Evolutionary conservation across 2,113 vertebrate species (phyloP).

Genomic region (Bujurquina vittata): DNA sequence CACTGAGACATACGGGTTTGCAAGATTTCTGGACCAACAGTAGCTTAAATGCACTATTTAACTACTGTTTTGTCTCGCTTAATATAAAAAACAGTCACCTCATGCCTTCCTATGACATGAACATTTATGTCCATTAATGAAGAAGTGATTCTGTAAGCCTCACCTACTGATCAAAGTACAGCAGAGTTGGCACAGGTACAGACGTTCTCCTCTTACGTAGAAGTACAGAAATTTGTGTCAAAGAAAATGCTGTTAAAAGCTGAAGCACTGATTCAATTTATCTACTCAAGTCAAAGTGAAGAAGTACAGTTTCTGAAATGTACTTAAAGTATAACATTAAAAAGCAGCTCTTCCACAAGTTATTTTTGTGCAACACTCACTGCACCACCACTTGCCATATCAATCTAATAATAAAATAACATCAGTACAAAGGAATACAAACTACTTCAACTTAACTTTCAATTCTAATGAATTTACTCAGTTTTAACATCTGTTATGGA

Average conservation of each 20-base stretch:
- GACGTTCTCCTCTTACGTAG: not conserved
- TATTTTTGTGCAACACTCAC: not conserved
- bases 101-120: not conserved
- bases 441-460: not conserved
- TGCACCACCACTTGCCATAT: not conserved
- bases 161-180: rapidly evolving
- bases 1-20: too few relatives aligned
- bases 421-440: not conserved
- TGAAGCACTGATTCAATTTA: not conserved
- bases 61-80: too few relatives aligned
- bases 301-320: not conserved
- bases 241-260: too few relatives aligned
- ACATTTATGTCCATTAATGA: rapidly evolving
- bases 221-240: not conserved
- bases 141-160: not conserved
- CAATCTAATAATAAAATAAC: not conserved
- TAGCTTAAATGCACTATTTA: too few relatives aligned
- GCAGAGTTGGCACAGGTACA: not conserved
- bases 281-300: not conserved
- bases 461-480: not conserved
- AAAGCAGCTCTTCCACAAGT: not conserved
- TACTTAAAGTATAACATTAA: not conserved
- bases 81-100: not conserved
- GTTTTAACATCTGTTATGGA: not conserved
- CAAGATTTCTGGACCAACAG: too few relatives aligned